phyloP scores from a whole-genome alignment of 2,113 vertebrate species.

The Sylvietta virens region DNA sequence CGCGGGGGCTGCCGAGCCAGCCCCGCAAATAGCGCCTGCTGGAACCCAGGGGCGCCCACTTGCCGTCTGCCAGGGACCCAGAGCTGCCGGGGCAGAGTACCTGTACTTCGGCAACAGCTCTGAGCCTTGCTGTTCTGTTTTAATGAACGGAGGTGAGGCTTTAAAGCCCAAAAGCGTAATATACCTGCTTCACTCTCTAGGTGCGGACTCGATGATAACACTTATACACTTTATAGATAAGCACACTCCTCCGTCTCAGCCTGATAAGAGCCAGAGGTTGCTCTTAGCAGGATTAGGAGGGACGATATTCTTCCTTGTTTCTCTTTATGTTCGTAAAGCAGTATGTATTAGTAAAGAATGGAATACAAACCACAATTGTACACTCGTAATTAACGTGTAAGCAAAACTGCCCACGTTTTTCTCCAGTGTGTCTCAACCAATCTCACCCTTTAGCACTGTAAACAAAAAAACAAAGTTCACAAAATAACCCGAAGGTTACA shows the following conservation, averaged over 20 bases:
- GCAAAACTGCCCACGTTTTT: not conserved
- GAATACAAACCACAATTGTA: not conserved
- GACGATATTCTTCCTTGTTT: not conserved
- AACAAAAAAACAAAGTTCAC: not conserved
- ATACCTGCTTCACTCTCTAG: not conserved
- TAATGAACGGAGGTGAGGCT: not conserved
- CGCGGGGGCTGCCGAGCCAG: accelerated
- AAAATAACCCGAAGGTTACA: not conserved
- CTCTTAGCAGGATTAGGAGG: not conserved
- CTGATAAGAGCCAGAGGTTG: not conserved
- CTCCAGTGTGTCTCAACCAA: not conserved
- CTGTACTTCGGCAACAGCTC: accelerated
- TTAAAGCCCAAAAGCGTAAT: not conserved
- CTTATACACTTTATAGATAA: not conserved
- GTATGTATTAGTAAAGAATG: not conserved
- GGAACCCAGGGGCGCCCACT: accelerated
- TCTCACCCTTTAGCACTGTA: not conserved
- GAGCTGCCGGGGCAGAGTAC: accelerated
- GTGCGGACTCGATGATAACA: not conserved
- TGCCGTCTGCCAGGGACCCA: accelerated
- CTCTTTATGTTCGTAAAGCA: not conserved
- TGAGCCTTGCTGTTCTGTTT: accelerated
- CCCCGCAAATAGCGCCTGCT: accelerated
- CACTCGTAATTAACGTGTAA: not conserved
- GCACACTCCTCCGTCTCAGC: not conserved